A percentile compares a stretch with the other conserved stretches of the same genome.
Conservation (phyloP, 2,113 vertebrate genomes). For the Otis tarda region DNA sequence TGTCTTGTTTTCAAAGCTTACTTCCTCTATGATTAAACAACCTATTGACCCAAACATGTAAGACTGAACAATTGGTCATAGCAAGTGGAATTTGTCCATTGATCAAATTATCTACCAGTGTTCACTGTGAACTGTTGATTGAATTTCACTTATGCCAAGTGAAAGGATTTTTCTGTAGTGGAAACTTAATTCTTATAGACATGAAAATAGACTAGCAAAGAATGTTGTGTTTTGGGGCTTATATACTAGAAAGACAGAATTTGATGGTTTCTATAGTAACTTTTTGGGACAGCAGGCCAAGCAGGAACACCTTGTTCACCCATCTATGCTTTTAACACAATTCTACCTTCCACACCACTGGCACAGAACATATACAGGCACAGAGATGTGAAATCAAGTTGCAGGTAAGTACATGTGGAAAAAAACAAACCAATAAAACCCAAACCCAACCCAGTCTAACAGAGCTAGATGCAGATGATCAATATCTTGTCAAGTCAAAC, state of each 20-base stretch:
- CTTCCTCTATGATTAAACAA: background rate
- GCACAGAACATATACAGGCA: background rate
- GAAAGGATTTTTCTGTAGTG: background rate
- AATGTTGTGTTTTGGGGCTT: background rate
- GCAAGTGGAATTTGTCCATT: background rate
- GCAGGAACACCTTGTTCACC: background rate
- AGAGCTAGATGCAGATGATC: background rate
- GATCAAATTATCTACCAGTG: background rate
- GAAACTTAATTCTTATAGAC: background rate
- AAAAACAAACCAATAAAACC: background rate
- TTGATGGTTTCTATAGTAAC: background rate
- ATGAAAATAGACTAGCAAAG: background rate
- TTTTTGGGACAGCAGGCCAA: background rate
- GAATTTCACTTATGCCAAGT: background rate
- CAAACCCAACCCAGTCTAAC: background rate
- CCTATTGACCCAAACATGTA: background rate
- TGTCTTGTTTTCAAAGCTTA: background rate
- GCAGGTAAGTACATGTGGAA: background rate
- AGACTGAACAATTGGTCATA: background rate
- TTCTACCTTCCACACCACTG: background rate
- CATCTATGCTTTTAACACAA: background rate
- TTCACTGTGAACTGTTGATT: background rate
- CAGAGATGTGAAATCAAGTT: background rate
- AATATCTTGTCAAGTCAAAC: background rate
- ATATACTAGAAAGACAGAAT: background rate